Evolutionary conservation across 2,797 vertebrate species (phyloP).

Genomic region (Neosilurus mollespiculum): DNA sequence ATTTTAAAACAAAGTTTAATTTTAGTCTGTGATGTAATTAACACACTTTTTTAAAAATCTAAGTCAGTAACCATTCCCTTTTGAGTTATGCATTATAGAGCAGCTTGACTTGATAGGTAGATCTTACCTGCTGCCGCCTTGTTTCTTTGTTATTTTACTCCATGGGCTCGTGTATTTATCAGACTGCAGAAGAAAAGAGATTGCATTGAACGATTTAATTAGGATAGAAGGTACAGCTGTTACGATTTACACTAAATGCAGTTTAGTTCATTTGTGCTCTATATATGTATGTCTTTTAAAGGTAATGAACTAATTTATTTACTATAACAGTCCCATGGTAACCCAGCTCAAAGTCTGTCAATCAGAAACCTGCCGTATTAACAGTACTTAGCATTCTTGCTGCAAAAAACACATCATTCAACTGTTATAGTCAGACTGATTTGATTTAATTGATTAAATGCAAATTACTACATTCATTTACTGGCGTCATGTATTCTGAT

Average conservation of each 20-base stretch:
- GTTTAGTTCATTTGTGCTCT: not conserved
- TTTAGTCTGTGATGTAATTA: not conserved
- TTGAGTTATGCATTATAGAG: not conserved
- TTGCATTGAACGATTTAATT: not conserved
- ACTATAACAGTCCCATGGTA: not conserved
- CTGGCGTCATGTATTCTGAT: not conserved
- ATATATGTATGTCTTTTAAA: no score
- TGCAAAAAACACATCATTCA: not conserved
- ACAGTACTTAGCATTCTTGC: not conserved
- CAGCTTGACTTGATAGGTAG: not conserved
- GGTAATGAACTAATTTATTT: not conserved
- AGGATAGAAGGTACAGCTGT: not conserved
- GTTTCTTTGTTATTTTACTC: not conserved
- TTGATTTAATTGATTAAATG: not conserved
- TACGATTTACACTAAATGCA: not conserved
- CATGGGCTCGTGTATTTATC: not conserved
- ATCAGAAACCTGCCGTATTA: not conserved
- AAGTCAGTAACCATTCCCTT: not conserved
- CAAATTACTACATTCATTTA: not conserved
- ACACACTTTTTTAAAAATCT: not conserved
- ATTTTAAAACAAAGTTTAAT: not conserved
- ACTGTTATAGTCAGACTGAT: not conserved
- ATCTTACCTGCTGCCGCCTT: not conserved
- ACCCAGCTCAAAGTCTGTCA: not conserved
- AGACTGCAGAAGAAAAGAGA: not conserved